These are phyloP conservation scores for Bugulina stolonifera DNA, from an alignment of 2,888 invertebrate genomes.

Conservation along the genomic window DNA sequence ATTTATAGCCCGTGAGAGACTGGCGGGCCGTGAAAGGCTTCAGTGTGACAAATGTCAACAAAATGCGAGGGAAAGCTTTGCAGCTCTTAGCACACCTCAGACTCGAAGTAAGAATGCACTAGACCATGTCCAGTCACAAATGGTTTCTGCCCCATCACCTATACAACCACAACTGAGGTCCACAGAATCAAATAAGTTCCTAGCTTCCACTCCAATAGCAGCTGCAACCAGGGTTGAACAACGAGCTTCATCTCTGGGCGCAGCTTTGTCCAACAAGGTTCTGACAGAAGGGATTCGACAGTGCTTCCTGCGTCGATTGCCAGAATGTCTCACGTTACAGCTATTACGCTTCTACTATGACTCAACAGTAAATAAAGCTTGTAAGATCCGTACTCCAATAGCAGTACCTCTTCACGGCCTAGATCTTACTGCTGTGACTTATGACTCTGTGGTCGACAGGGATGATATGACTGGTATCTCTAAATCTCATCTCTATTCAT, in stretches of 20 bases:
- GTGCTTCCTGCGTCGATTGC: conserved; percentile 44
- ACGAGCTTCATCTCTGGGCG: not conserved
- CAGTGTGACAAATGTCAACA: conserved; percentile 33
- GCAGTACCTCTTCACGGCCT: conserved; percentile 40
- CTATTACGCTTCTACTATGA: conserved; percentile 44
- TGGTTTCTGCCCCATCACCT: not conserved
- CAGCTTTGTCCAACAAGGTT: not conserved
- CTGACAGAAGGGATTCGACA: conserved; percentile 39
- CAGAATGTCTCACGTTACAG: conserved; percentile 49
- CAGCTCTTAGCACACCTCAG: conserved; percentile 15
- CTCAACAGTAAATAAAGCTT: conserved; percentile 34
- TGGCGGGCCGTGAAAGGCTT: conserved; percentile 37
- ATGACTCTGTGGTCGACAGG: conserved; percentile 42
- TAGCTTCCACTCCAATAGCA: conserved; percentile 45
- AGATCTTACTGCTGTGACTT: conserved; percentile 41
- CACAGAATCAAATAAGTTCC: conserved; percentile 31
- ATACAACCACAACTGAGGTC: not conserved
- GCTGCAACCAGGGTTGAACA: not conserved
- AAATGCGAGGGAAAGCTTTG: not conserved
- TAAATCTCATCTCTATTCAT: conserved; percentile 36
- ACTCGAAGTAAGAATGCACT: conserved; percentile 31
- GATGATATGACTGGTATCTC: conserved; percentile 36
- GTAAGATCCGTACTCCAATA: conserved; percentile 43
- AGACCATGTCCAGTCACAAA: conserved; percentile 25
- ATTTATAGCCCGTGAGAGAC: conserved; percentile 44